Conservation (phyloP, 2,888 invertebrate species). For the Phorcus lineatus region DNA sequence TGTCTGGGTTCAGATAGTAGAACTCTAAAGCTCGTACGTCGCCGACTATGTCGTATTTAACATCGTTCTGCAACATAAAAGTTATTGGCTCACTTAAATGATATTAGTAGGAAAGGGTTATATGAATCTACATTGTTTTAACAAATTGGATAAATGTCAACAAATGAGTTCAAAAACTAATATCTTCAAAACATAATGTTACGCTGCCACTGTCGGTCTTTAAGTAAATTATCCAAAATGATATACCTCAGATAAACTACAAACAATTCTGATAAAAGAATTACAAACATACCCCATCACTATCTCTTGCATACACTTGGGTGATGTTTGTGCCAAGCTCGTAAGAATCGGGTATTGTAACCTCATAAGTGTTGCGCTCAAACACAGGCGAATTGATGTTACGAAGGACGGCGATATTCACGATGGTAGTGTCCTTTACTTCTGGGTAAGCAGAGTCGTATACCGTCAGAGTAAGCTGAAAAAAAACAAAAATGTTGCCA, state of each 20-base stretch:
- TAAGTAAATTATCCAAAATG: no score
- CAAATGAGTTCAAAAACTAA: no score
- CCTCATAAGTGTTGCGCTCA: constrained; percentile 49
- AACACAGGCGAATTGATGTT: constrained; percentile 66
- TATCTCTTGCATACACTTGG: constrained; percentile 55
- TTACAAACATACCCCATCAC: constrained; percentile 45
- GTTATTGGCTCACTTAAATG: no score
- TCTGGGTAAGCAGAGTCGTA: constrained; percentile 59
- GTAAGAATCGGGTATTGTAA: constrained; percentile 56
- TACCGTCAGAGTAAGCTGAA: constrained; percentile 34
- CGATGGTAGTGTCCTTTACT: constrained; percentile 45
- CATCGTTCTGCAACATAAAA: constrained; percentile 46
- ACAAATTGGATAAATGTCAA: no score
- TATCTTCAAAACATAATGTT: no score
- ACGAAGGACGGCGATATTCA: constrained; percentile 63
- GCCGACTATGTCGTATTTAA: constrained; percentile 62
- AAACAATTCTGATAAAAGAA: no score
- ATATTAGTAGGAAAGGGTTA: no score
- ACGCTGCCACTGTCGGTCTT: no score
- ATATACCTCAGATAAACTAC: no score
- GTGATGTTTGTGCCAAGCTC: constrained; percentile 58
- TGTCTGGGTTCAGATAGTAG: constrained; percentile 58
- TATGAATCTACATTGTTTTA: no score
- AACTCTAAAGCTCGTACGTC: constrained; percentile 56
- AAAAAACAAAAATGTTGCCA: not conserved